phyloP scores from a whole-genome alignment of 1,140 invertebrate species.

The Drosophila baimaii region DNA sequence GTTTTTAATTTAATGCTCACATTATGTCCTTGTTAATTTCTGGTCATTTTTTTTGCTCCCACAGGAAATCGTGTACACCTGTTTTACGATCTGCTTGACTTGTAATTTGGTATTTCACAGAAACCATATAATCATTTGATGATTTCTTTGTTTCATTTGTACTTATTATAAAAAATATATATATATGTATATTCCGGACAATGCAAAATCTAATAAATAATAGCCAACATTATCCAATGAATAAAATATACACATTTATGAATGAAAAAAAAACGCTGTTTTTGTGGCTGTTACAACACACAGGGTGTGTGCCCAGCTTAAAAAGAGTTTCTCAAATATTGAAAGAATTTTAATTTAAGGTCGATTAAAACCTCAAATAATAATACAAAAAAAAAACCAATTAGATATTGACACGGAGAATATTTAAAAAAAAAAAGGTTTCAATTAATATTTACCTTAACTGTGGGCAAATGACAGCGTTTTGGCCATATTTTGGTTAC shows the following conservation, averaged over 20 bases:
- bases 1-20: constrained; percentile 1
- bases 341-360: background rate
- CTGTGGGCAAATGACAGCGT: background rate
- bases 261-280: background rate
- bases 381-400: background rate
- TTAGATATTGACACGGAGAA: background rate
- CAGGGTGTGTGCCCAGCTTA: background rate
- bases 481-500: background rate
- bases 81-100: constrained; percentile 18
- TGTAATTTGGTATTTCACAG: constrained; percentile 1
- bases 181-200: background rate
- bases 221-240: background rate
- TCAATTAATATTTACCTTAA: constrained; percentile 7
- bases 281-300: background rate
- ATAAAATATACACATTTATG: constrained; percentile 3
- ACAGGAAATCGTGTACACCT: background rate
- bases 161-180: background rate
- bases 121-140: constrained; percentile 7
- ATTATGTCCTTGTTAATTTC: constrained; percentile 6
- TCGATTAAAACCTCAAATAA: constrained; percentile 4
- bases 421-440: constrained; percentile 7
- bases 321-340: background rate
- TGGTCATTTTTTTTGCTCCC: background rate
- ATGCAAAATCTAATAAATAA: constrained; percentile 8
- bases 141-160: constrained; percentile 2